Evolutionary conservation across 1,140 invertebrate species (phyloP).

Genomic region (Brachionus sp.): DNA sequence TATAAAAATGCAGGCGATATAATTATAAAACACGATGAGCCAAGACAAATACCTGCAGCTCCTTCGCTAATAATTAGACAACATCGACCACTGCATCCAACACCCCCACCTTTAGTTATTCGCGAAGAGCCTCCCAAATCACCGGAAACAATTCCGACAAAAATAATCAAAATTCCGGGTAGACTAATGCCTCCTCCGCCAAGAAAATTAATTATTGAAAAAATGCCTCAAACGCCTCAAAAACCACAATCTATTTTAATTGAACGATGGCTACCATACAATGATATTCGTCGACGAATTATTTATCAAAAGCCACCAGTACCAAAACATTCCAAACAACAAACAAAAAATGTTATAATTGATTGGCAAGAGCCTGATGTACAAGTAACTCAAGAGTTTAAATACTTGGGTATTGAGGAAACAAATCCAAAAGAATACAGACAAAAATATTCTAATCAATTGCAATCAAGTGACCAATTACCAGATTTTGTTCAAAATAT

Average conservation of each 20-base stretch:
- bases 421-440: conserved; percentile 21
- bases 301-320: conserved; percentile 20
- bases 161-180: background rate
- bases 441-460: conserved; percentile 5
- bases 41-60: background rate
- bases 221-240: background rate
- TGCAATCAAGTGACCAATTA: background rate
- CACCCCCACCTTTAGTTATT: background rate
- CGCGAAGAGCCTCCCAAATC: conserved; percentile 32
- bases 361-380: conserved; percentile 38
- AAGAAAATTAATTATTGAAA: conserved; percentile 34
- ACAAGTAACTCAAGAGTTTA: background rate
- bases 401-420: conserved; percentile 13
- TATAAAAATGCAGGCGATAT: background rate
- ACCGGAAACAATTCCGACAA: background rate
- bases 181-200: conserved; percentile 1
- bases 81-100: background rate
- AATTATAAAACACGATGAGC: background rate
- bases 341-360: conserved; percentile 19
- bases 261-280: conserved; percentile 15
- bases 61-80: conserved; percentile 31
- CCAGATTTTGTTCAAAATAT: background rate
- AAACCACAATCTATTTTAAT: conserved; percentile 5
- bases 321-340: background rate
- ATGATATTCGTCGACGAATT: background rate